These are phyloP conservation scores for Ciconia maguari DNA, from an alignment of 2,113 vertebrate genomes.

Conservation along the genomic window DNA sequence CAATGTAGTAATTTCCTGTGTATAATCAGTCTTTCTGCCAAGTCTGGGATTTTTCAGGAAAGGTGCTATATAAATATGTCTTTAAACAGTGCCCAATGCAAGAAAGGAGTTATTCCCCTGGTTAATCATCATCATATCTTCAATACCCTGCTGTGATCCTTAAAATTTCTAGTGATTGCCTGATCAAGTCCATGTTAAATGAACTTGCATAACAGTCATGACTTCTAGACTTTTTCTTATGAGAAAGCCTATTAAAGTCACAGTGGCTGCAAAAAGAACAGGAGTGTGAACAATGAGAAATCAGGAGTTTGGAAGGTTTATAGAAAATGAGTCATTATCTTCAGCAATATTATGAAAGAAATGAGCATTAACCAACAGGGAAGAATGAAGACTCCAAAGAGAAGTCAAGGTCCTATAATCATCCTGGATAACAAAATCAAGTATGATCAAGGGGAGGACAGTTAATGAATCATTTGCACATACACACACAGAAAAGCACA, in stretches of 20 bases:
- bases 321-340: not conserved
- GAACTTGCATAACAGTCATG: not conserved
- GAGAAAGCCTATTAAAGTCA: not conserved
- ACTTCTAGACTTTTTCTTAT: not conserved
- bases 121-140: not conserved
- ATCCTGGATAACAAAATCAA: not conserved
- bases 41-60: not conserved
- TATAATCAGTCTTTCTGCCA: not conserved
- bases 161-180: not conserved
- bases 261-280: not conserved
- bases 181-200: not conserved
- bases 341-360: not conserved
- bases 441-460: not conserved
- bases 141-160: not conserved
- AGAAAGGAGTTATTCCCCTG: not conserved
- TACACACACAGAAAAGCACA: not conserved
- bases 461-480: not conserved
- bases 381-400: not conserved
- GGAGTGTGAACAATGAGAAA: not conserved
- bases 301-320: not conserved
- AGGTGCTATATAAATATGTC: not conserved
- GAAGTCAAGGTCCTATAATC: not conserved
- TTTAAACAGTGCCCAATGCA: not conserved
- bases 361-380: not conserved
- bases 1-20: not conserved